These are phyloP conservation scores for Cranoglanis bouderius DNA, from an alignment of 2,113 vertebrate species.

Conservation along the genomic window DNA sequence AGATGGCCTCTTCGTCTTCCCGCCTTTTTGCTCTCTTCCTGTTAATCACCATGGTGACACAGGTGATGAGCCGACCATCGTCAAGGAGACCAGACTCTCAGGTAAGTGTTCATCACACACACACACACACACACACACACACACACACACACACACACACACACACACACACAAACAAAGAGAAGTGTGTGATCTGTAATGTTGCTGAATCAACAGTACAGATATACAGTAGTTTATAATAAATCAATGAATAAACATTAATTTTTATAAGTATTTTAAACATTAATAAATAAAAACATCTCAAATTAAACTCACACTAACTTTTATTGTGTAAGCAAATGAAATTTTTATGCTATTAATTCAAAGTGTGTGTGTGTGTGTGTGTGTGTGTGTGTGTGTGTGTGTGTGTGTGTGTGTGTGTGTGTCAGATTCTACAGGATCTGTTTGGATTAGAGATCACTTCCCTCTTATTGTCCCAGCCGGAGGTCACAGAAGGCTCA, in stretches of 20 bases:
- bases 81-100: conserved; percentile 39
- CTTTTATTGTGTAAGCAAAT: not conserved
- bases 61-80: conserved; percentile 43
- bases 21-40: conserved; percentile 24
- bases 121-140: not conserved
- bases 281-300: not conserved
- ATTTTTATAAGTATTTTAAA: not conserved
- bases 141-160: not conserved
- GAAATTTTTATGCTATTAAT: not conserved
- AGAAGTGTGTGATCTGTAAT: not conserved
- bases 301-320: not conserved
- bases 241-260: not conserved
- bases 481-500: conserved; percentile 65
- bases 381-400: too few species aligned
- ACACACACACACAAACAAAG: not conserved
- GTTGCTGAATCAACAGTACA: not conserved
- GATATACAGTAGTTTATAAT: not conserved
- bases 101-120: conserved; percentile 44
- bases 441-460: conserved; percentile 68
- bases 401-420: not conserved
- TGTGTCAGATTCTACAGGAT: conserved; percentile 60
- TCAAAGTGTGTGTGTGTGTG: not conserved
- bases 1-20: conserved; percentile 46
- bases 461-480: conserved; percentile 61
- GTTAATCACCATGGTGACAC: conserved; percentile 22